Evolutionary conservation across 2,797 vertebrate species (phyloP).

Genomic region (Diplodus puntazzo): DNA sequence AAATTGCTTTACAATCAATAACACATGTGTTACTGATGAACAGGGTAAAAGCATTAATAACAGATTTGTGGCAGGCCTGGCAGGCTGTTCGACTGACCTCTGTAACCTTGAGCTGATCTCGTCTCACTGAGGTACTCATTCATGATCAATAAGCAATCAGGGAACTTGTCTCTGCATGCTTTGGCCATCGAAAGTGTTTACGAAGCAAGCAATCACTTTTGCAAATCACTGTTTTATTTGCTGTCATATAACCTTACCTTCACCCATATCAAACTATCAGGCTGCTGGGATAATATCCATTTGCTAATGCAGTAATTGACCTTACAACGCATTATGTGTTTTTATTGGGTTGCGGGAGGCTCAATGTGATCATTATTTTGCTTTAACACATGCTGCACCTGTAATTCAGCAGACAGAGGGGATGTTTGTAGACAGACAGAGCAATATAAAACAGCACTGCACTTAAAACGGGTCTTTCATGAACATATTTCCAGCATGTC

Average conservation of each 20-base stretch:
- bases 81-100: slow-evolving; percentile 62
- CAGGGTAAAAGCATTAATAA: slow-evolving; percentile 40
- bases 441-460: not conserved
- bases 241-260: slow-evolving; percentile 75
- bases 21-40: slow-evolving; percentile 16
- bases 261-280: slow-evolving; percentile 65
- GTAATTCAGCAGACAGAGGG: slow-evolving; percentile 34
- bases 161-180: slow-evolving; percentile 72
- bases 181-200: slow-evolving; percentile 81
- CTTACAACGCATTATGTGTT: slow-evolving; percentile 62
- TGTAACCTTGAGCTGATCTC: slow-evolving; percentile 73
- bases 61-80: slow-evolving; percentile 36
- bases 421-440: slow-evolving; percentile 41
- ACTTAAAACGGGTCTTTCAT: slow-evolving; percentile 52
- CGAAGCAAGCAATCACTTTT: slow-evolving; percentile 81
- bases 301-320: slow-evolving; percentile 70
- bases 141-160: slow-evolving; percentile 88
- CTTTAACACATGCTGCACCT: slow-evolving; percentile 43
- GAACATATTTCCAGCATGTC: slow-evolving; percentile 55
- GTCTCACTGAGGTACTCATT: slow-evolving; percentile 67
- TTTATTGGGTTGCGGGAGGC: slow-evolving; percentile 51
- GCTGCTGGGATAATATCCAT: slow-evolving; percentile 52
- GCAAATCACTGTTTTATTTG: slow-evolving; percentile 84
- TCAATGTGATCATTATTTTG: slow-evolving; percentile 63
- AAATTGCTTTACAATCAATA: slow-evolving; percentile 19